Percentiles rank a stretch among this genome's conserved stretches.
Conservation (phyloP, 2,888 invertebrate species). For the Carabus problematicus region DNA sequence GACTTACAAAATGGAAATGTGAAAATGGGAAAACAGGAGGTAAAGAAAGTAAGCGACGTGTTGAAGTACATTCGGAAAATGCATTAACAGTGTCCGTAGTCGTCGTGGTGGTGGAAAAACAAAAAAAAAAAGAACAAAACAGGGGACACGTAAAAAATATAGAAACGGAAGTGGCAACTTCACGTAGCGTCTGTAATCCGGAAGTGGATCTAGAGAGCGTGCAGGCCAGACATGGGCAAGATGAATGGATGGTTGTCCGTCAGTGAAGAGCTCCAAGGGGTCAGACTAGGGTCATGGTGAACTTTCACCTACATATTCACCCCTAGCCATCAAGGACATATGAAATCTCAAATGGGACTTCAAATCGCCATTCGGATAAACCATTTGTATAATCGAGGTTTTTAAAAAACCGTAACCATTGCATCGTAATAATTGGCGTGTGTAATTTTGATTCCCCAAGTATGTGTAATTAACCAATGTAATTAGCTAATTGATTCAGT, state of each 20-base stretch:
- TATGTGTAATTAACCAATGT: conserved; percentile 4
- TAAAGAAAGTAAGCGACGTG: background rate
- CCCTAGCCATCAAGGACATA: background rate
- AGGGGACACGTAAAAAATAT: conserved; percentile 37
- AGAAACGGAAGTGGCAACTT: conserved; percentile 45
- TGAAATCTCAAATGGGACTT: too few relatives aligned
- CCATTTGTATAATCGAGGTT: too few relatives aligned
- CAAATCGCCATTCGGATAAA: too few relatives aligned
- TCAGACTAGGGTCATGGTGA: too few relatives aligned
- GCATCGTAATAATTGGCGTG: too few relatives aligned
- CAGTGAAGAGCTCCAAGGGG: background rate
- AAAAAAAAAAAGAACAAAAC: too few relatives aligned
- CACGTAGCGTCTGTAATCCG: conserved; percentile 43
- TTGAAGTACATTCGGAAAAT: conserved; percentile 26
- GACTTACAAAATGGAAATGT: too few relatives aligned
- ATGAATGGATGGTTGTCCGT: background rate
- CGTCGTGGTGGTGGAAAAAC: conserved; percentile 27
- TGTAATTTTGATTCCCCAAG: background rate
- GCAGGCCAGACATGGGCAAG: conserved; percentile 43
- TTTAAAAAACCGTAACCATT: too few relatives aligned
- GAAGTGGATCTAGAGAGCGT: conserved; percentile 44
- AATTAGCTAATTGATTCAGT: conserved; percentile 3
- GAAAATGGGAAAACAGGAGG: background rate
- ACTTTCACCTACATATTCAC: conserved; percentile 19
- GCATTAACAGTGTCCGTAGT: conserved; percentile 33